phyloP scores from a whole-genome alignment of 2,113 vertebrate species.

The Istiophorus platypterus region DNA sequence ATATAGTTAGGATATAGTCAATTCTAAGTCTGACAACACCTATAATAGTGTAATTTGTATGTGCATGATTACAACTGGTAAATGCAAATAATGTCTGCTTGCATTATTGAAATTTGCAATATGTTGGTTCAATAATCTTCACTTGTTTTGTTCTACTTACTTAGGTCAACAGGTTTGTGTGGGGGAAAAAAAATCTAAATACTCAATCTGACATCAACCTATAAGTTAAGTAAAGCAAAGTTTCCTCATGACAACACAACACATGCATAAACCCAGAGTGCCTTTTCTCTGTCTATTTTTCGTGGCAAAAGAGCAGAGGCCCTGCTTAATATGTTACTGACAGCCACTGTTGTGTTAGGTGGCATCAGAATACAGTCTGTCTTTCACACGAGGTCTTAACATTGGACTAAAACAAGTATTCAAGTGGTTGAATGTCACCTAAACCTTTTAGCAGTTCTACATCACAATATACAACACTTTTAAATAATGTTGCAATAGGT shows the following conservation, averaged over 20 bases:
- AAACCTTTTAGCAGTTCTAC: conserved; percentile 39
- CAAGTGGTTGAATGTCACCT: conserved; percentile 58
- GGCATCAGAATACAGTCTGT: conserved; percentile 65
- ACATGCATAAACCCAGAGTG: conserved; percentile 40
- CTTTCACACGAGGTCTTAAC: conserved; percentile 60
- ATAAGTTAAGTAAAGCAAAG: conserved; percentile 14
- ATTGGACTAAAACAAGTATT: conserved; percentile 57
- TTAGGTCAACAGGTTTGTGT: conserved; percentile 33
- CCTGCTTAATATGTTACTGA: conserved; percentile 67
- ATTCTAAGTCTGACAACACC: background rate
- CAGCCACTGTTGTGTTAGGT: conserved; percentile 70
- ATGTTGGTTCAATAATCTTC: background rate
- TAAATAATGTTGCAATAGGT: conserved; percentile 20
- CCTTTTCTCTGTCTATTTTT: conserved; percentile 46
- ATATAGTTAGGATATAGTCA: background rate
- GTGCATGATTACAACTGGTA: background rate
- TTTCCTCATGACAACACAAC: conserved; percentile 36
- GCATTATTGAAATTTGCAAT: background rate
- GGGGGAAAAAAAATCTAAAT: conserved; percentile 7
- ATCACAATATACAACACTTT: conserved; percentile 30
- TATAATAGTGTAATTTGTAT: background rate
- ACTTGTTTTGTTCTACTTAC: background rate
- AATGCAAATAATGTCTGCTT: background rate
- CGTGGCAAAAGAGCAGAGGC: conserved; percentile 50
- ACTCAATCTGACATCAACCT: conserved; percentile 47